A percentile compares a stretch with the other conserved stretches of the same genome.
phyloP scores from a whole-genome alignment of 2,797 vertebrate species.

The Streptopelia turtur region DNA sequence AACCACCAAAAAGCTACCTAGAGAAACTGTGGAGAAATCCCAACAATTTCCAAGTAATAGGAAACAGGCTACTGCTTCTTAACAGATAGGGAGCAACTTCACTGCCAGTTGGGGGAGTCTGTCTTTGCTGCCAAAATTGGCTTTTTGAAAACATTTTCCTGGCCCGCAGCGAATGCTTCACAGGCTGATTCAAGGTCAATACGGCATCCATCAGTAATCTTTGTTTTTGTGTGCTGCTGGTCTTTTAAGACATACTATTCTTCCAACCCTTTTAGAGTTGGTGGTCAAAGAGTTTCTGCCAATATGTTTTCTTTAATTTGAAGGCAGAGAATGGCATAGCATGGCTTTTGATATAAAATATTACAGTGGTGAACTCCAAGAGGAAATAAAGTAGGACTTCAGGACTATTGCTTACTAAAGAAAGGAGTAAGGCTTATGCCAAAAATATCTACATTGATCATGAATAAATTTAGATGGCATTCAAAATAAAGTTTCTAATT shows the following conservation, averaged over 20 bases:
- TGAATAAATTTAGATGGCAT: slow-evolving; percentile 20
- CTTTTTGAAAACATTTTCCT: slow-evolving; percentile 21
- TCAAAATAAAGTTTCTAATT: slow-evolving; percentile 7
- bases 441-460: neutral
- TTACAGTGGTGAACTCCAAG: neutral
- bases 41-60: neutral
- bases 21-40: neutral
- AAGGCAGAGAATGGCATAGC: neutral
- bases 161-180: neutral
- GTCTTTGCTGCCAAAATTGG: neutral
- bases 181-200: neutral
- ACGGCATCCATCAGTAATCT: neutral
- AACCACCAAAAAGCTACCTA: neutral
- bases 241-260: neutral
- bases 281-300: neutral
- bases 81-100: neutral
- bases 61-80: neutral
- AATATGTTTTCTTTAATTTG: slow-evolving; percentile 8
- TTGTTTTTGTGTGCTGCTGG: neutral
- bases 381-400: neutral
- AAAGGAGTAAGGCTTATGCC: neutral
- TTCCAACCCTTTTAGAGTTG: neutral
- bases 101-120: neutral
- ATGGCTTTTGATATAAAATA: neutral
- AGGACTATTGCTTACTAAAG: neutral